A percentile compares a stretch with the other conserved stretches of the same genome.
These are phyloP conservation scores for Kuschelorhynchus macadamiae DNA, from an alignment of 2,888 invertebrate species.

Conservation along the genomic window DNA sequence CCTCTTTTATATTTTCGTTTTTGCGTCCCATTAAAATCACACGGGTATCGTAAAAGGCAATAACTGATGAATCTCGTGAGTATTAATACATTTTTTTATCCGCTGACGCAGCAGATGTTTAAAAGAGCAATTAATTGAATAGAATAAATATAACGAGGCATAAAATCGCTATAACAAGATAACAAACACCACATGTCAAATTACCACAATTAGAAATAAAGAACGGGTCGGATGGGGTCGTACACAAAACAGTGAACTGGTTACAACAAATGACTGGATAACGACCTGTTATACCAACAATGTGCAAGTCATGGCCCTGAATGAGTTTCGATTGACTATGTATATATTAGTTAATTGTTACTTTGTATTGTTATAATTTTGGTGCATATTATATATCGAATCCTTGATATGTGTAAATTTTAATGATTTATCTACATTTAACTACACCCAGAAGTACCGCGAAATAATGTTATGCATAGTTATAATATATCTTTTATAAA, in stretches of 20 bases:
- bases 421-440: not conserved
- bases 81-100: not conserved
- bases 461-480: too few species aligned
- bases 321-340: conserved; percentile 15
- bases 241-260: conserved; percentile 46
- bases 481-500: too few species aligned
- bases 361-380: too few species aligned
- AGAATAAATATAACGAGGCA: conserved; percentile 53
- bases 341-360: not conserved
- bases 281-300: conserved; percentile 57
- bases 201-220: conserved; percentile 60
- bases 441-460: too few species aligned
- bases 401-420: not conserved
- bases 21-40: too few species aligned
- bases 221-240: conserved; percentile 54
- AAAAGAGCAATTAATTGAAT: conserved; percentile 31
- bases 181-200: conserved; percentile 57
- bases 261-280: conserved; percentile 57
- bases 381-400: too few species aligned
- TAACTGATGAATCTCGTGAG: too few species aligned
- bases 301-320: conserved; percentile 59
- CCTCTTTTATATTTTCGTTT: too few species aligned
- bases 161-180: conserved; percentile 57
- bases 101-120: conserved; percentile 17
- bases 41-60: too few species aligned